Conservation (phyloP, 1,140 invertebrate genomes). For the Campoletis sonorensis region DNA sequence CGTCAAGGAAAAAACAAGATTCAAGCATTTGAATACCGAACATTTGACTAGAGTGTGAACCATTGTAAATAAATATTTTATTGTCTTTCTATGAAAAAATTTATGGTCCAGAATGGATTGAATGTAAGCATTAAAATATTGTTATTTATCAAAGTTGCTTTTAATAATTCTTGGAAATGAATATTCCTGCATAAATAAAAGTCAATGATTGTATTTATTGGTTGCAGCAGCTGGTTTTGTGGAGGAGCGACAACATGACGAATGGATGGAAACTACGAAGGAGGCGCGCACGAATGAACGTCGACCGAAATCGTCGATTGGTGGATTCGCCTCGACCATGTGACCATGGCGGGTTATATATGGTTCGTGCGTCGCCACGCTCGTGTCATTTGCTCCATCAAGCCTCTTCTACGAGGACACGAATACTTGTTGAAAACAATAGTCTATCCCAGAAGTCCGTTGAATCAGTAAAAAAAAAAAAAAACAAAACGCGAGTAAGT, state of each 20-base stretch:
- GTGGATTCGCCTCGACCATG: conserved; percentile 53
- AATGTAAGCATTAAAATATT: too few relatives aligned
- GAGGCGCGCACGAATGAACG: neutral
- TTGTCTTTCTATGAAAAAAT: too few relatives aligned
- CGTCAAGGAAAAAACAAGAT: too few relatives aligned
- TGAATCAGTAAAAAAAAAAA: neutral
- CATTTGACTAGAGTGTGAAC: too few relatives aligned
- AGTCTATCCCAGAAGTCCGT: neutral
- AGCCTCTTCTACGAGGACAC: conserved; percentile 56
- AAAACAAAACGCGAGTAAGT: neutral
- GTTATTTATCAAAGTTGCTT: too few relatives aligned
- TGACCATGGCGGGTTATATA: conserved; percentile 67
- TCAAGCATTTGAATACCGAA: too few relatives aligned
- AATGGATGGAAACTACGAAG: neutral
- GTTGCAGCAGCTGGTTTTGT: neutral
- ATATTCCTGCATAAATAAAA: too few relatives aligned
- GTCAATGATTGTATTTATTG: neutral
- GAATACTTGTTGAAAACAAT: neutral
- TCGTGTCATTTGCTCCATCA: conserved; percentile 66
- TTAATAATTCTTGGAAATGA: too few relatives aligned
- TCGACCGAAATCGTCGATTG: conserved; percentile 46
- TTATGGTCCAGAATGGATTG: too few relatives aligned
- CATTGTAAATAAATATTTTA: too few relatives aligned
- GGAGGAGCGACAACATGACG: too few relatives aligned
- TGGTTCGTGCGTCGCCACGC: conserved; percentile 30